Evolutionary conservation across 1,140 invertebrate genomes (phyloP), one percentile per base, ranked within the genome.

Genomic region (Drosophila nikananu): DNA sequence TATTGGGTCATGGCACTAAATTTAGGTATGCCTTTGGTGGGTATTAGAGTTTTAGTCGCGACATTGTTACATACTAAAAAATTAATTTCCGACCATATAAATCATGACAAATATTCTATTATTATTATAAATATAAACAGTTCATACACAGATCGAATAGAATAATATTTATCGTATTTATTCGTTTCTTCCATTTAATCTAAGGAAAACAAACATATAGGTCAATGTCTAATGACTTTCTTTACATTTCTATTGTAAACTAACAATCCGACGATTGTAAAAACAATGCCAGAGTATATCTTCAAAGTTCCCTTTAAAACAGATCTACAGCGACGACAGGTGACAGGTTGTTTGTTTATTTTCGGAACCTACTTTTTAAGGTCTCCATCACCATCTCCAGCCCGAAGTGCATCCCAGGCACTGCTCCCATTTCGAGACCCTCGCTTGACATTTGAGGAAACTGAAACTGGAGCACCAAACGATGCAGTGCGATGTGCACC

Each of bases 401-500:
- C 59, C 41, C 52, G 63, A 83, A 65, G 52, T 76, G 76, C 64
- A 81, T 62, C 46, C 54, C n/a, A 52, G 30, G 41, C 37, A 12
- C 21, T 71, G 48, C 23, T 37, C 55, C 51, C 63, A 63, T 48
- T 62, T 61, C 46, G 63, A 23, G 15, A 49, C 57, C 76, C 64
- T 66, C 54, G 57, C 63, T 51, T 84, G 77, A 84, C 84, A 84
- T 83, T 67, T 77, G 48, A 46, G 54, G 21, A 57, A 89, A 90
- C n/a, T n/a, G n/a, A n/a, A n/a, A n/a, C 59, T 86, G 70, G 77
- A 64, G 72, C 83, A 67, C 42, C 74, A 51, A 78, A 44, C 70
- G 67, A 42, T 27, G 54, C 70, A 51, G 13, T 44, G 51, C 77
- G 86, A 80, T 90, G 57, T 77, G 81, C 86, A 58, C 60, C 76